A percentile compares a stretch with the other conserved stretches of the same genome.
phyloP scores from a whole-genome alignment of 2,113 vertebrate species.

The Glaucidium brasilianum region DNA sequence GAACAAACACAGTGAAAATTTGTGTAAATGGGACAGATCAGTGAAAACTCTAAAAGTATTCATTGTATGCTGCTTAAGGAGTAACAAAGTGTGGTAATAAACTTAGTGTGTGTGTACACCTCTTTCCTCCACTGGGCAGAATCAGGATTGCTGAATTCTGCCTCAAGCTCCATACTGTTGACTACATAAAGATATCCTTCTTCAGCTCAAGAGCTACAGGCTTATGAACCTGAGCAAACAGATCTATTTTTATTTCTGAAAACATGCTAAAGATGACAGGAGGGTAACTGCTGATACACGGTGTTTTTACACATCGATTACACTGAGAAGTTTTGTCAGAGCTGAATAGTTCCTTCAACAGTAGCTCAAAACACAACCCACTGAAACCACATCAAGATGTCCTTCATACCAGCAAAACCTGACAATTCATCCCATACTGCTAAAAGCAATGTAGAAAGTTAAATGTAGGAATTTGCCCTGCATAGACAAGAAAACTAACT shows the following conservation, averaged over 20 bases:
- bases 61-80: background rate
- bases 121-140: background rate
- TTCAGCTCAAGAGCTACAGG: background rate
- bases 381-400: background rate
- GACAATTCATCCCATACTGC: background rate
- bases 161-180: accelerated
- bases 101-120: too few relatives aligned
- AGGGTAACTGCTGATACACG: background rate
- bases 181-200: background rate
- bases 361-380: background rate
- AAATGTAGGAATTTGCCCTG: background rate
- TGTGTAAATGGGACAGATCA: background rate
- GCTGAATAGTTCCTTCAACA: background rate
- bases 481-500: background rate
- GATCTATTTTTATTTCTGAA: background rate
- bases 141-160: background rate
- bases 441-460: background rate
- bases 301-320: background rate
- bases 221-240: background rate
- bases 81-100: background rate
- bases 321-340: background rate
- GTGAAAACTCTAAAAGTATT: background rate
- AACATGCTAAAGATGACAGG: background rate
- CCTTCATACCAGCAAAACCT: background rate
- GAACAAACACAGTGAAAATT: background rate